Base-by-base conservation (phyloP, 2,113 vertebrate genomes). In the Microtus richardsoni region DNA sequence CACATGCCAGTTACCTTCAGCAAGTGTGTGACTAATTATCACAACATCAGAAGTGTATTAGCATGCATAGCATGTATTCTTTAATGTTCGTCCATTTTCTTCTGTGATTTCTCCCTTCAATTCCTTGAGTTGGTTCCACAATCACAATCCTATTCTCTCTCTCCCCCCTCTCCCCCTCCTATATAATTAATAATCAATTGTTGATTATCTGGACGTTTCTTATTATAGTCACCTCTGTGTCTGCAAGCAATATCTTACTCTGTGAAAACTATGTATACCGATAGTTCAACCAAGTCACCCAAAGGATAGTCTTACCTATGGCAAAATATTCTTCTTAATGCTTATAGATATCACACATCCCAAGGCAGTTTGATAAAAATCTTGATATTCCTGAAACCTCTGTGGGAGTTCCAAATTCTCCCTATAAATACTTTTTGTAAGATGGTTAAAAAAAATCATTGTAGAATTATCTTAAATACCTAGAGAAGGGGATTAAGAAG, bases 221-320 rank as follows among this genome's bases (percentile, higher is more conserved):
- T 60, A 84, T 94, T 74, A 44, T 6, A 44, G 2, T 30, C 26
- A 52, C 11, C 54, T 70, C 22, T 49, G 7, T 89, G 33, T 33
- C 11, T 74, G 24, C 3, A 94, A 64, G 26, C 88, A 84, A 41
- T 83, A 9, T 2, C 26, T 87, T 74, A 83, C 66, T n/a, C 8
- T 21, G 11, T 28, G 11, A 68, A 88, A 44, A 68, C 12, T 68
- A 2, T 60, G 39, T 9, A 89, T 8, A 0, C 19, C n/a, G 7
- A 78, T 41, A 19, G 26, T 36, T 92, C 1, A 58, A 36, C 4
- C 21, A 58, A 17, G 5, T 12, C 16, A 64, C 3, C 52, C 44
- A 66, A 28, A 26, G 10, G 36, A 7, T 0, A 41, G 0, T 68
- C 14, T 60, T 33, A 60, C 16, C 2, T 0, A 62, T 13, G 58